Percentiles rank a stretch among this genome's conserved stretches.
phyloP scores from a whole-genome alignment of 1,140 invertebrate species.

The Philopotamus ludificatus region DNA sequence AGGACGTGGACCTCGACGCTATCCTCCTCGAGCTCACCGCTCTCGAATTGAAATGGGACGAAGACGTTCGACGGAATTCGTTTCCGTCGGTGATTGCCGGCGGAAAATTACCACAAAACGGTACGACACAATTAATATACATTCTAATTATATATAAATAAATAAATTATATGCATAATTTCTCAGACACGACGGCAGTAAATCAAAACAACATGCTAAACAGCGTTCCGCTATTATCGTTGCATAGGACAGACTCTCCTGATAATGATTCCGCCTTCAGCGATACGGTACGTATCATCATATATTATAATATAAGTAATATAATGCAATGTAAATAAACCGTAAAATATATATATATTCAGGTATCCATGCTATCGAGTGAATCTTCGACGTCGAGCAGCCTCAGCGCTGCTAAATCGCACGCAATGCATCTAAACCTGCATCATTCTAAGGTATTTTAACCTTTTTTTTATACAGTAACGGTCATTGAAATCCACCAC shows the following conservation, averaged over 20 bases:
- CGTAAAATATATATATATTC: not conserved
- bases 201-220: conserved; percentile 1
- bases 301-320: conserved; percentile 3
- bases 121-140: conserved; percentile 23
- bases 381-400: conserved; percentile 87
- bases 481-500: no score
- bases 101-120: conserved; percentile 15
- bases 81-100: not conserved
- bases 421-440: conserved; percentile 19
- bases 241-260: conserved; percentile 81
- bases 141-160: not conserved
- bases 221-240: conserved; percentile 47
- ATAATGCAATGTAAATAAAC: not conserved
- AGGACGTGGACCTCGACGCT: conserved; percentile 93
- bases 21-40: conserved; percentile 93
- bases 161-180: not conserved
- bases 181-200: not conserved
- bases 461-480: no score
- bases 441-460: conserved; percentile 28
- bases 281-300: conserved; percentile 70
- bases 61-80: conserved; percentile 74
- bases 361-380: conserved; percentile 76
- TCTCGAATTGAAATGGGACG: conserved; percentile 78
- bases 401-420: conserved; percentile 58
- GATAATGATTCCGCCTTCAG: conserved; percentile 98